These are phyloP conservation scores for Temnothorax longispinosus DNA, from an alignment of 1,140 invertebrate genomes.

Conservation along the genomic window DNA sequence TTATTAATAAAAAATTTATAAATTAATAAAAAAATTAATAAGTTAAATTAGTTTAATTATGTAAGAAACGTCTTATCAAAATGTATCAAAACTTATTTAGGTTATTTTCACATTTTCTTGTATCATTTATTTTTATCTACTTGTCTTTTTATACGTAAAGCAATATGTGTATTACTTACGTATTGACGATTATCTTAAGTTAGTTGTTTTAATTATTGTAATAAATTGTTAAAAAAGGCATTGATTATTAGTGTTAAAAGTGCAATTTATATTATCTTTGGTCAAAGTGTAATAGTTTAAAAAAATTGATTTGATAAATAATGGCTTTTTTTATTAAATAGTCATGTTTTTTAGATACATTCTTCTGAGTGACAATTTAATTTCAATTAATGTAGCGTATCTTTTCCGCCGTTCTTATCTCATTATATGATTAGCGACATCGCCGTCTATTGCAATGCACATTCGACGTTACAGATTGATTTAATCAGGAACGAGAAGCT, in stretches of 20 bases:
- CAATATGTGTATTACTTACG: not conserved
- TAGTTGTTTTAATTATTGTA: not conserved
- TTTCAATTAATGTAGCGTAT: not conserved
- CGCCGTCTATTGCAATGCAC: not conserved
- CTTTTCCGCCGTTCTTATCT: not conserved
- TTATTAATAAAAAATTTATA: not conserved
- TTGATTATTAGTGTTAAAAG: not conserved
- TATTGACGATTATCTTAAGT: not conserved
- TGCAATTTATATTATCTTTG: constrained; percentile 13
- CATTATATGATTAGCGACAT: not conserved
- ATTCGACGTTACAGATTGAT: constrained; percentile 26
- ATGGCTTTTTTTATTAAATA: not conserved
- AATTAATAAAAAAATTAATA: not conserved
- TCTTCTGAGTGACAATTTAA: not conserved
- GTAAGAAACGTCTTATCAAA: not conserved
- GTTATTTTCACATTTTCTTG: not conserved
- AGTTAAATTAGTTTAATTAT: not conserved
- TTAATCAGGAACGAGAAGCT: constrained; percentile 12
- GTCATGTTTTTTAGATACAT: not conserved
- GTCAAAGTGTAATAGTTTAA: not conserved
- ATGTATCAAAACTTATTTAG: not conserved
- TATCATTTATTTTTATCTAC: not conserved
- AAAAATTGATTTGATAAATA: not conserved
- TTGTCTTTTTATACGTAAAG: not conserved
- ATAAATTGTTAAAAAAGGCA: not conserved